Evolutionary conservation across 2,113 vertebrate species (phyloP).

Genomic region (Xiphophorus couchianus): DNA sequence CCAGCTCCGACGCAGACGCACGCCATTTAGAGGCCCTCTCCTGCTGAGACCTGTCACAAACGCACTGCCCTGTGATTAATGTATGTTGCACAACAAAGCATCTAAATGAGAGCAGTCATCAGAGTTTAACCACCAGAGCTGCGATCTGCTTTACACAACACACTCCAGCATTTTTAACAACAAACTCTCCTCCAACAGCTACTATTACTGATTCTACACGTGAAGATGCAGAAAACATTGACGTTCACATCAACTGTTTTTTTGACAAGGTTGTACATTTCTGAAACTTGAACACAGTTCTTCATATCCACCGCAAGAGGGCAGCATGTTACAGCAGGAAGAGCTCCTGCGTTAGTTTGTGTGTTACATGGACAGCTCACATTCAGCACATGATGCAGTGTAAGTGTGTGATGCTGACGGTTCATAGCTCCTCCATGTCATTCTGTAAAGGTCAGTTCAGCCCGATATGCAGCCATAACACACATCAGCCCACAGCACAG

Average conservation of each 20-base stretch:
- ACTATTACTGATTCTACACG: background rate
- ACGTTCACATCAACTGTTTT: background rate
- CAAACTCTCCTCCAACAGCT: background rate
- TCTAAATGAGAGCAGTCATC: slow-evolving; percentile 12
- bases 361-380: slow-evolving; percentile 57
- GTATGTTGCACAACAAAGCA: slow-evolving; percentile 7
- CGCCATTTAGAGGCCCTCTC: slow-evolving; percentile 40
- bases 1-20: slow-evolving; percentile 63
- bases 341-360: slow-evolving; percentile 28
- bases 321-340: slow-evolving; percentile 52
- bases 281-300: background rate
- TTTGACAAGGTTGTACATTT: background rate
- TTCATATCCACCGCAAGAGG: slow-evolving; percentile 50
- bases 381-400: slow-evolving; percentile 43
- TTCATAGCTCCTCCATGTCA: slow-evolving; percentile 11
- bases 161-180: background rate
- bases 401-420: slow-evolving; percentile 62
- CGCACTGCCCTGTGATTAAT: slow-evolving; percentile 35
- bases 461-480: background rate
- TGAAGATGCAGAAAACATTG: background rate
- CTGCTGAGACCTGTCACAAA: slow-evolving; percentile 23
- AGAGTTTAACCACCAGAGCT: slow-evolving; percentile 20
- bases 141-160: slow-evolving; percentile 4
- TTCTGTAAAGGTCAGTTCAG: slow-evolving; percentile 10
- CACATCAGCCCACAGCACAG: background rate